Evolutionary conservation across 2,113 vertebrate genomes (phyloP), one percentile per base, ranked within the genome.

Genomic region (Platycercus adscitus): DNA sequence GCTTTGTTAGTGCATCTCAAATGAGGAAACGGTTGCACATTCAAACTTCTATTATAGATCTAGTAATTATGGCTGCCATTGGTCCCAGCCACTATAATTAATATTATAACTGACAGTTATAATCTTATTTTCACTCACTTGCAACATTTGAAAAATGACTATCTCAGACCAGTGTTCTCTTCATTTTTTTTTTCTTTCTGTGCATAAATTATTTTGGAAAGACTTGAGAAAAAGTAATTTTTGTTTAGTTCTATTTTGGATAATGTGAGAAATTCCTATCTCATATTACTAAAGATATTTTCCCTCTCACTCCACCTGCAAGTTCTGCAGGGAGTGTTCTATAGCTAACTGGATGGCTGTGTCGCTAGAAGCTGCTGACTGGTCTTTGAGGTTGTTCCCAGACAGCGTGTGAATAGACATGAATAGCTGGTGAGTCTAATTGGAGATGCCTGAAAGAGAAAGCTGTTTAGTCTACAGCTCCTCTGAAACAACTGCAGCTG

Each of bases 51-150:
- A 17, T 78, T 80, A 29, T 20, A 83, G 50, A 71, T 77, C 68
- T 72, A 63, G 56, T 78, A 81, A 94, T 91, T 82, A 71, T 41
- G 66, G 25, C 71, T 95, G 61, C 79, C 39, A 64, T 77, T 47
- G 81, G 64, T 49, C 43, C 49, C 43, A 91, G 35, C 31, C 37
- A 19, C 63, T 95, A 7, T 81, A 88, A 82, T 78, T 90, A 84
- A 70, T 79, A 55, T 46, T 63, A 9, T 41, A 91, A 68, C 47
- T 94, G 61, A 82, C 64, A 73, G 31, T 81, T 95, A 7, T 39
- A 73, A 69, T 86, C 33, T 55, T 88, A n/a, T 50, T 93, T 96
- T 89, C 31, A 53, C 24, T 88, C 39, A 47, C 65, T 65, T 93
- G 58, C 55, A 79, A 41, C 23, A 17, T 47, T 46, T 93, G 75